Evolutionary conservation across 1,140 invertebrate genomes (phyloP), one percentile per base, ranked within the genome.

Genomic region (Melanaphis sacchari): DNA sequence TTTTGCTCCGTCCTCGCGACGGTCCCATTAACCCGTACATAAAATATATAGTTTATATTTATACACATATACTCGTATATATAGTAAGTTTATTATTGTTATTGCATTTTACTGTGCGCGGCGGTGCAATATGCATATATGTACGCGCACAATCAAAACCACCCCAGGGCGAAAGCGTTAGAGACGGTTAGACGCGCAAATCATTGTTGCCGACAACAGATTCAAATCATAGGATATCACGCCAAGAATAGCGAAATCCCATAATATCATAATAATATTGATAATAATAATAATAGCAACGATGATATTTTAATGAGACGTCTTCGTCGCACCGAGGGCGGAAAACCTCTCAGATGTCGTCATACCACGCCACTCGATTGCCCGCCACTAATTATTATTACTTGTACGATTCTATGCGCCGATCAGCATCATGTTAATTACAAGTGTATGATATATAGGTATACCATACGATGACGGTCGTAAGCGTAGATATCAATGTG

Each of bases 1-100:
- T 52, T 92, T 84, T 36, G 24, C 21, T 2, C 36, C 46, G n/a
- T 36, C 46, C n/a, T n/a, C 6, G 26, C 24, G 36, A 40, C 40
- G 38, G 7, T 41, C 36, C 36, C 43, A n/a, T 82, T 92, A 82
- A 84, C 43, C 59, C 76, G 90, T 38, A 41, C 49, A 18, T 36
- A 76, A 76, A 76, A 24, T 76, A 76, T 76, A 76, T 7, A 0
- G 31, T 5, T 8, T 9, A 18, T n/a, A 31, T 31, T 26, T 31
- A 76, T 76, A 66, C 31, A 66, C 15, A n/a, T n/a, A 66, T 66
- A 54, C 7, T 6, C 9, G 8, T n/a, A 36, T 38, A 38, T 36
- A 41, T 8, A 5, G 84, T 3, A 8, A 18, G 24, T 92, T 92
- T 92, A 92, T 92, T 92, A 92, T 92, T 84, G 91, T 92, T 92